phyloP scores from a whole-genome alignment of 2,113 vertebrate species.

The rabbit (Oryctolagus cuniculus) region mOryCun1.1 NC_091441.1:95655001-95655500 shows the following conservation, averaged over 20 bases:
- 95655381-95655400: constrained; percentile 8
- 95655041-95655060: not conserved
- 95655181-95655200: not conserved
- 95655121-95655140: not conserved
- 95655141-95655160: constrained; percentile 22
- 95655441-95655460: not conserved
- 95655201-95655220: not conserved
- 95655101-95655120: not conserved
- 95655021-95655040: not conserved
- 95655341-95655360: not conserved
- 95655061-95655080: not conserved
- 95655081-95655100: not conserved
- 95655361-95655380: constrained; percentile 5
- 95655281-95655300: not conserved
- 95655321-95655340: constrained; percentile 43
- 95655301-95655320: constrained; percentile 53
- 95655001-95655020: constrained; percentile 62
- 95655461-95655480: not conserved
- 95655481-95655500: not conserved
- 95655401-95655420: not conserved
- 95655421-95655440: not conserved
- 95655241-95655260: constrained; percentile 2
- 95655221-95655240: not conserved
- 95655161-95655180: not conserved
- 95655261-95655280: not conserved